Evolutionary conservation across 2,797 vertebrate species (phyloP), one percentile per base, ranked within the genome.

Genomic region (Chloroceryle inda): DNA sequence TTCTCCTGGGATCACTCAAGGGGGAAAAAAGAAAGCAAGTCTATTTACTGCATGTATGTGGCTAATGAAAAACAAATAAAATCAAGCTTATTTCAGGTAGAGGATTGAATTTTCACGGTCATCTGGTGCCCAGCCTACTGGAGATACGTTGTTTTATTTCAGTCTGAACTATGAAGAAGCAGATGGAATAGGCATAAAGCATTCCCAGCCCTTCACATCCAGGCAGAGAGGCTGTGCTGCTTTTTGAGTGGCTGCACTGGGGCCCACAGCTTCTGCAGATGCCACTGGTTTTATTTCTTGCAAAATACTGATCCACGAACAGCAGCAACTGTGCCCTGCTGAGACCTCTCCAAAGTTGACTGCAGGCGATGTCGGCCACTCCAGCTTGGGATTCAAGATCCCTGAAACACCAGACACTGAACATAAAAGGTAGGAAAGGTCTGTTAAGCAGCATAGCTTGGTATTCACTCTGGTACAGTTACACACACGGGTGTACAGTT

Each of bases 111-210:
- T 83, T 81, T 64, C 71, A 59, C 5, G 61, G 55, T 91, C 44
- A 40, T 31, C 61, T 80, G 61, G 31, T 35, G 1, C 59, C n/a
- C 67, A 93, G 50, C 52, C 74, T 79, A 76, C 56, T 67, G 27
- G 82, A 89, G 15, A 63, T 21, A 9, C 27, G 40, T n/a, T 6
- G 50, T 74, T 89, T 91, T 49, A 78, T 63, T 93, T 93, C 71
- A 85, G 77, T 15, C 38, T 37, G 45, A 78, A 56, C 40, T 91
- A n/a, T 1, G 50, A 64, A 55, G 37, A 59, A 77, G 75, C 71
- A 88, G 66, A 81, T 50, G 55, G 55, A 61, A 73, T 22, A 49
- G 17, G 45, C 35, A 59, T 31, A 88, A 76, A 53, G 24, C 40
- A 44, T 35, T 82, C 40, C 29, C 45, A 56, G 33, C 8, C 45